These are phyloP conservation scores for Platysteira castanea DNA, from an alignment of 2,113 vertebrate genomes.

Conservation along the genomic window DNA sequence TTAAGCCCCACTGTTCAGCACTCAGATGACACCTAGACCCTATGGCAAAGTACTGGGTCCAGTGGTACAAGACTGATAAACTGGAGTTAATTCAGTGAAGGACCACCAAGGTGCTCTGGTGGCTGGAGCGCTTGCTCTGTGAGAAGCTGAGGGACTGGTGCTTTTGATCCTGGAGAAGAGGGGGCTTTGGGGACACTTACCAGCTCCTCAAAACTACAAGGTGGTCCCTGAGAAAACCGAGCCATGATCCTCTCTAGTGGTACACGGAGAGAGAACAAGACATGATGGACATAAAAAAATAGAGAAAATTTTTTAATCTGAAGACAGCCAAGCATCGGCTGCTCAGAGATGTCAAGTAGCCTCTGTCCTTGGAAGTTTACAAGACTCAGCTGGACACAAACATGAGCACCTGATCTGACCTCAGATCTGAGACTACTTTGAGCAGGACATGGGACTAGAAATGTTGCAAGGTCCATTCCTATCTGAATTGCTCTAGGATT, in stretches of 20 bases:
- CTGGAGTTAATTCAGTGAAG: not conserved
- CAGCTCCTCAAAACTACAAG: not conserved
- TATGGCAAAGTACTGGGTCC: not conserved
- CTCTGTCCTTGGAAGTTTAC: not conserved
- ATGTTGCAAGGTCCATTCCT: accelerated
- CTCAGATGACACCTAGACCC: not conserved
- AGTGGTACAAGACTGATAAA: not conserved
- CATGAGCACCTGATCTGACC: not conserved
- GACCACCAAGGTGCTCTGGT: not conserved
- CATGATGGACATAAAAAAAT: not conserved
- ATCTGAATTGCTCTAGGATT: not conserved
- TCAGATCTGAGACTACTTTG: not conserved
- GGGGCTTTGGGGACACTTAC: not conserved
- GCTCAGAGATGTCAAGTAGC: not conserved
- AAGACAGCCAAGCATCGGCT: not conserved
- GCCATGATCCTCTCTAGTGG: not conserved
- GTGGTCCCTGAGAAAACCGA: not conserved
- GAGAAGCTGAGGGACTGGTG: not conserved
- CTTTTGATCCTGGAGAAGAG: not conserved
- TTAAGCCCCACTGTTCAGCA: not conserved
- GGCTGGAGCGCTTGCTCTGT: not conserved
- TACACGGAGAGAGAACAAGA: not conserved
- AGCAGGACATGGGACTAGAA: not conserved
- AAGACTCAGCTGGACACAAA: not conserved
- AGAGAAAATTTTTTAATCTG: not conserved